These are phyloP conservation scores for Pseudomyrmex pallidus DNA, from an alignment of 1,140 invertebrate species.

Conservation along the genomic window DNA sequence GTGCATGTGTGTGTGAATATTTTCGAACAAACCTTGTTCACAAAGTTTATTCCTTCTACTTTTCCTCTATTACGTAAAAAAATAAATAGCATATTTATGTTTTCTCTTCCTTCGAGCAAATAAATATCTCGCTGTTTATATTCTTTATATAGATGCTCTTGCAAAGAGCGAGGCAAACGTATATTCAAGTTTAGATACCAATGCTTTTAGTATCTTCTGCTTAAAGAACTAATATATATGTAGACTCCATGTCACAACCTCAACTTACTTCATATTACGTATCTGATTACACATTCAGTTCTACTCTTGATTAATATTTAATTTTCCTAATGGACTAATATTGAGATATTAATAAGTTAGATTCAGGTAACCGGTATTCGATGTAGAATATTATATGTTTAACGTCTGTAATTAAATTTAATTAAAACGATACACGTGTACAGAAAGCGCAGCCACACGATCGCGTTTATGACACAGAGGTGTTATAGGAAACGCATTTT, in stretches of 20 bases:
- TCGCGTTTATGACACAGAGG: neutral
- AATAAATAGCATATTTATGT: neutral
- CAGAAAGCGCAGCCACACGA: neutral
- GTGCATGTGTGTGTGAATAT: neutral
- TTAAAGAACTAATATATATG: neutral
- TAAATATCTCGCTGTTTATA: neutral
- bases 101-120: neutral
- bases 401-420: neutral
- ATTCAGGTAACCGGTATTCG: no score
- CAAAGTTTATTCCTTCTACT: neutral
- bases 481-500: neutral
- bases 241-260: slow-evolving; percentile 18
- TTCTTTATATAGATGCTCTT: neutral
- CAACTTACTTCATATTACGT: slow-evolving; percentile 4
- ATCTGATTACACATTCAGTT: neutral
- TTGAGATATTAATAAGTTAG: slow-evolving; percentile 11
- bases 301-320: slow-evolving; percentile 30
- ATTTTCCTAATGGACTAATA: neutral
- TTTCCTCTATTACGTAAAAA: neutral
- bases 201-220: neutral
- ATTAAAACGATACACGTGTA: neutral
- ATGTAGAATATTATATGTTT: neutral
- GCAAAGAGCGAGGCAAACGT: neutral
- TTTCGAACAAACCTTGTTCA: neutral
- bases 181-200: neutral